These are phyloP conservation scores for Cosmia pyralina DNA, from an alignment of 2,888 invertebrate species.

Conservation along the genomic window DNA sequence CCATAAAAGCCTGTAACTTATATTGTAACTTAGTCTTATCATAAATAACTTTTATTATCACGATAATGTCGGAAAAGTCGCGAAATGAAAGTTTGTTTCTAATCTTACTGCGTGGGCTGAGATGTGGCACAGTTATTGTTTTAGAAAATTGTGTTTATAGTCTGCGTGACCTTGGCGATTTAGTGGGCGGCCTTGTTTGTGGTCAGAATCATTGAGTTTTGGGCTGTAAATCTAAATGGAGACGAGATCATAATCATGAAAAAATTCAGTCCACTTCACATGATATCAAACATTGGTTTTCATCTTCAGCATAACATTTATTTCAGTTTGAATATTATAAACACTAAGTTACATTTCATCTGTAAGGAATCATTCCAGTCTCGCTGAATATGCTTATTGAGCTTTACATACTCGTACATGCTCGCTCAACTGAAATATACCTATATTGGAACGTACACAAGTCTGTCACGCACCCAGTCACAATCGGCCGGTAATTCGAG, in stretches of 20 bases:
- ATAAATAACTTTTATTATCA: slow-evolving; percentile 29
- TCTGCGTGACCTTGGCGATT: slow-evolving; percentile 19
- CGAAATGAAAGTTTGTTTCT: slow-evolving; percentile 24
- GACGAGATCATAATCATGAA: not conserved
- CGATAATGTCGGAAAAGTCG: slow-evolving; percentile 18
- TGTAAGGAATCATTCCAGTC: not conserved
- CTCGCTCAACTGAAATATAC: slow-evolving; percentile 5
- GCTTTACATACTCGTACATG: not conserved
- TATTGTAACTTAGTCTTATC: slow-evolving; percentile 6
- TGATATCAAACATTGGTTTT: not conserved
- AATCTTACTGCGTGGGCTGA: slow-evolving; percentile 23
- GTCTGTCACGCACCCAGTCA: slow-evolving; percentile 22
- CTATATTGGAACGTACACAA: slow-evolving; percentile 18
- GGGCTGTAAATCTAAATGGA: slow-evolving; percentile 17
- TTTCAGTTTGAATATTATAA: not conserved
- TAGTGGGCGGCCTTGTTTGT: slow-evolving; percentile 20
- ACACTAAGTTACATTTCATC: not conserved
- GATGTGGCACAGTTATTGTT: slow-evolving; percentile 42
- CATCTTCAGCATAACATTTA: not conserved
- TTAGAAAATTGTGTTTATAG: slow-evolving; percentile 45
- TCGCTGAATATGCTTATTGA: not conserved
- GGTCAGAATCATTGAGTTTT: slow-evolving; percentile 9
- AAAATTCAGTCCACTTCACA: not conserved
- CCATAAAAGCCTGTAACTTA: slow-evolving; percentile 29
- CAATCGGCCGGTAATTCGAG: slow-evolving; percentile 43